phyloP scores from a whole-genome alignment of 2,888 invertebrate genomes.

The Cistogaster globosa region DNA sequence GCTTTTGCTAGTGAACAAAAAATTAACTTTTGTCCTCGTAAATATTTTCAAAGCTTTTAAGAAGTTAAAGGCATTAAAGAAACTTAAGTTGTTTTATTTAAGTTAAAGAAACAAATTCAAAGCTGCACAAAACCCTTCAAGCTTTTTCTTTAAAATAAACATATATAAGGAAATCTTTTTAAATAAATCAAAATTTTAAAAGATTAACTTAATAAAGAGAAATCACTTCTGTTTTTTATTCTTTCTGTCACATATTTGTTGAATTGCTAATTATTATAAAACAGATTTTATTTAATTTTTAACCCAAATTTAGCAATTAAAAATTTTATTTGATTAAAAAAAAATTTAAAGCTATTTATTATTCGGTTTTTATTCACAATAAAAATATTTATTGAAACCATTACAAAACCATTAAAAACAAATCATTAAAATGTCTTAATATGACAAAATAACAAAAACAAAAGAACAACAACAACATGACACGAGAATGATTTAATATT shows the following conservation, averaged over 20 bases:
- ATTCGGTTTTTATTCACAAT: neutral
- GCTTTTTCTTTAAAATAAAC: neutral
- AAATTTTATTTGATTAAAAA: neutral
- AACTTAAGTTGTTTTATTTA: no score
- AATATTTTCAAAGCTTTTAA: no score
- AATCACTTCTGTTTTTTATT: no score
- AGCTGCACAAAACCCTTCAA: neutral
- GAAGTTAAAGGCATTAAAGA: no score
- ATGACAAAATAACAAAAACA: conserved; percentile 67
- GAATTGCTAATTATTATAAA: neutral
- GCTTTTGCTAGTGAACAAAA: no score
- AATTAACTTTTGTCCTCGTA: no score
- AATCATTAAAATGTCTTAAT: conserved; percentile 82
- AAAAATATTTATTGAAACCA: conserved; percentile 42
- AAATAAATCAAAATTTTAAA: no score
- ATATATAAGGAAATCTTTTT: no score
- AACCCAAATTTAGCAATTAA: neutral
- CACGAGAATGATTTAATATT: conserved; percentile 12
- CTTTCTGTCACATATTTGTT: no score
- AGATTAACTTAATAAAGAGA: no score
- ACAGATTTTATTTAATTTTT: neutral
- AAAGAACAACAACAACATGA: conserved; percentile 24
- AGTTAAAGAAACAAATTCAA: neutral
- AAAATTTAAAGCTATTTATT: neutral
- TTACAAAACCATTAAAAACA: conserved; percentile 74